Evolutionary conservation across 2,888 invertebrate species (phyloP), one percentile per base, ranked within the genome.

Genomic region (Pachydiplax longipennis): DNA sequence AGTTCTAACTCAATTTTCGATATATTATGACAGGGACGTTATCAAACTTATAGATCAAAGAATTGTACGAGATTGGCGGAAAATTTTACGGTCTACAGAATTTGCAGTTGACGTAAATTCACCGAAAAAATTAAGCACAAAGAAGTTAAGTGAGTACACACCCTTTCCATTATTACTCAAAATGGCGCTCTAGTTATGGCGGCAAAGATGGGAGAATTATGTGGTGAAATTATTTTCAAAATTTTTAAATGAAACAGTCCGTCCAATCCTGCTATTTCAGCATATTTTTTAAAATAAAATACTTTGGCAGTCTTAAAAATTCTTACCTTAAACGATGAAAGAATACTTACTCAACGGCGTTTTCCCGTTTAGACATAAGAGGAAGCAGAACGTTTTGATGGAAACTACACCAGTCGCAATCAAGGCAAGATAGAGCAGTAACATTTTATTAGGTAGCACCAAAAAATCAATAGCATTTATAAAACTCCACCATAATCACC

Each of bases 151-250:
- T 15, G 61, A 40, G 87, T 37, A 87, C 87, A 87, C 87, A 87
- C 87, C 87, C 87, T 53, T 87, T 37, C 37, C 6, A 61, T 87
- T 87, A 48, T 37, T 61, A 22, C 87, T 37, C 87, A 87, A 87
- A 61, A 87, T 87, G 87, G 87, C 87, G 87, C 87, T 87, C 61
- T 65, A 37, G 58, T 87, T 87, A 87, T 87, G 87, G 87, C 87
- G 87, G 87, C 87, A 87, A 87, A 87, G 37, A 18, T 18, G 4
- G 58, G 37, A 61, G 48, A 87, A 87, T 87, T 65, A 87, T 61
- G 37, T 1, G 61, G n/a, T 13, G 22, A 61, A 22, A 61, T 35
- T 80, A 90, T 44, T 90, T 53, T 48, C 44, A 44, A 10, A 44
- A 44, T 44, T 31, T 15, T 15, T n/a, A 73, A 73, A 48, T 18